Evolutionary conservation across 2,888 invertebrate genomes (phyloP), one percentile per base, ranked within the genome.

Genomic region (Cephus rjabovi): DNA sequence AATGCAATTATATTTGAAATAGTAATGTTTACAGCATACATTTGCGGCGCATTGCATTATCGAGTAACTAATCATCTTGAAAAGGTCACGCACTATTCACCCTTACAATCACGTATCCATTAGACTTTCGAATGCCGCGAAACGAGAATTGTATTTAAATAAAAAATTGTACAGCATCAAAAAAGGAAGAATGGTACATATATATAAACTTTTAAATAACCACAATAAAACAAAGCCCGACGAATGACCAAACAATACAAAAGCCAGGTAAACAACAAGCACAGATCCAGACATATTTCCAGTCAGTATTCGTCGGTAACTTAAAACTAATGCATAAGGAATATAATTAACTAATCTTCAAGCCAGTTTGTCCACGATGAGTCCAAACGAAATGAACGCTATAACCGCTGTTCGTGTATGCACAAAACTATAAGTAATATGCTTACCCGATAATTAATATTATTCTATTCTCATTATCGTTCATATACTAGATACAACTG

Each of bases 1-100:
- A 34, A 71, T 71, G 71, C 15, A 74, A 87, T 87, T 86, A 87
- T 87, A 88, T 87, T 87, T 88, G 83, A 87, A 88, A 87, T 86
- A 87, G 84, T 87, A 84, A 87, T 86, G 86, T 87, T 88, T 87
- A 88, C 87, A 87, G 86, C 85, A 87, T 87, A 88, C 86, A 87
- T 86, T 88, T 86, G 87, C 86, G 86, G 84, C 83, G 86, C 83
- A 84, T 85, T 87, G 85, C 84, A 85, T 82, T 84, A 83, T 85
- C 81, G 86, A 87, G 84, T 71, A 31, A 71, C 34, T 33, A 71
- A 34, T 33, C 12, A 34, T 31, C 2, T 31, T 31, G 23, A 31
- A 33, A 34, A 71, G 33, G 71, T 71, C 71, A 33, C 71, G 23
- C 56, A 56, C 23, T 56, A 9, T 56, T 56, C 56, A 23, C 15